Conservation (phyloP, 1,140 invertebrate genomes). For the Drosophila parvula region DNA sequence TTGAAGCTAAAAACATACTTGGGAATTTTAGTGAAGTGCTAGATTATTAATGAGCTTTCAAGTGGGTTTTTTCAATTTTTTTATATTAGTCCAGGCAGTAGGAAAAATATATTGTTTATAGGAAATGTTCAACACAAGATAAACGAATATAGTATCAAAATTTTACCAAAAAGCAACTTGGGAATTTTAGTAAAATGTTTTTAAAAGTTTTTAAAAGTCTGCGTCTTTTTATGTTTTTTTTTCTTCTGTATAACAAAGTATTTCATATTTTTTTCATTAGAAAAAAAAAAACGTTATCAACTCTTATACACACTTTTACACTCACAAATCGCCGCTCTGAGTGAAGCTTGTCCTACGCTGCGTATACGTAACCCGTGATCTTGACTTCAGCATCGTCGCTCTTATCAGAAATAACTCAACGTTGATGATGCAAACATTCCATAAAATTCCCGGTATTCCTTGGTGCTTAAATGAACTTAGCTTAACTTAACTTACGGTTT, state of each 20-base stretch:
- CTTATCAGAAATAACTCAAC: conserved; percentile 36
- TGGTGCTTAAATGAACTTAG: conserved; percentile 10
- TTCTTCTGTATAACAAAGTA: not conserved
- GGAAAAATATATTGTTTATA: too few relatives aligned
- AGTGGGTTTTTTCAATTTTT: too few relatives aligned
- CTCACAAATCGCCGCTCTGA: not conserved
- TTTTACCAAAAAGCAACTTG: too few relatives aligned
- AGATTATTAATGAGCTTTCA: too few relatives aligned
- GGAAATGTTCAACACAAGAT: too few relatives aligned
- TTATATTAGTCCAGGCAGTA: too few relatives aligned
- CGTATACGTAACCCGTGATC: conserved; percentile 33
- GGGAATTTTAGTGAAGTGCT: not conserved
- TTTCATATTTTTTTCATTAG: too few relatives aligned
- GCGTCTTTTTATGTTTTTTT: too few relatives aligned
- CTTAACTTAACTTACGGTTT: conserved; percentile 43
- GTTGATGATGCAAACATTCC: conserved; percentile 19
- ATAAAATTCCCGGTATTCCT: not conserved
- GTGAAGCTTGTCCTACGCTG: conserved; percentile 9
- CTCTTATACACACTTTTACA: not conserved
- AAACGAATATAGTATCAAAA: too few relatives aligned
- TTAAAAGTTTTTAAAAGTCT: too few relatives aligned
- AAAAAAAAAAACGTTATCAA: not conserved
- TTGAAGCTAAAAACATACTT: not conserved
- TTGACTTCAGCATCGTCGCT: conserved; percentile 11
- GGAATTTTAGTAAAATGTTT: too few relatives aligned